A percentile compares a stretch with the other conserved stretches of the same genome.
Conservation (phyloP, 2,113 vertebrate species). For the Otocyon megalotis region DNA sequence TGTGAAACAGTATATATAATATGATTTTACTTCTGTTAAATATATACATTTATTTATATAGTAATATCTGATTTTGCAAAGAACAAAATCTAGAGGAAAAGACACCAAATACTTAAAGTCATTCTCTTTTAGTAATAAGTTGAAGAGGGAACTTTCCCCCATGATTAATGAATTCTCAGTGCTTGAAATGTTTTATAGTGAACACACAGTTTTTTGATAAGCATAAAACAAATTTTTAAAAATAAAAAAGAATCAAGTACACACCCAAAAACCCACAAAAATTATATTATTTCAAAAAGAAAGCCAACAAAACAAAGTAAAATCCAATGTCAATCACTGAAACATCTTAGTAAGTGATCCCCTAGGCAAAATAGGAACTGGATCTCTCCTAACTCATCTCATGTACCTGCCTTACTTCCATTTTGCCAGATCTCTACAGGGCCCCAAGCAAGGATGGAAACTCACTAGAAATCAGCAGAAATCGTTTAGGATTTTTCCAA, state of each 20-base stretch:
- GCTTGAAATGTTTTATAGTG: background rate
- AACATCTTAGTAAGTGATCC: background rate
- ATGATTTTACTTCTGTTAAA: background rate
- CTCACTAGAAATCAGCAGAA: background rate
- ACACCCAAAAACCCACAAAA: background rate
- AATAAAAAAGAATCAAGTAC: background rate
- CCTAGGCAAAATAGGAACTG: background rate
- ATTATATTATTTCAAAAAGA: background rate
- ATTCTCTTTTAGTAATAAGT: slow-evolving; percentile 2
- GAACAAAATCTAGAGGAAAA: background rate
- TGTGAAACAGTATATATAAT: background rate
- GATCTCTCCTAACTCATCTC: background rate
- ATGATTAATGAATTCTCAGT: background rate
- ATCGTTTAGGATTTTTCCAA: background rate
- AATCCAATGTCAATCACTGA: background rate
- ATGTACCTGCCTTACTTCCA: background rate
- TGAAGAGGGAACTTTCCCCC: background rate
- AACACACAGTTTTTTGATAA: background rate
- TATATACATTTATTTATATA: background rate
- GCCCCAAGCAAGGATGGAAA: background rate
- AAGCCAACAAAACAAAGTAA: background rate
- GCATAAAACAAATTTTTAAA: background rate
- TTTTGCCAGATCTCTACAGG: background rate
- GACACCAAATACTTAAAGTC: background rate
- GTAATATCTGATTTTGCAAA: background rate